Evolutionary conservation across 2,888 invertebrate genomes (phyloP).

Genomic region (Pristionchus entomophagus): DNA sequence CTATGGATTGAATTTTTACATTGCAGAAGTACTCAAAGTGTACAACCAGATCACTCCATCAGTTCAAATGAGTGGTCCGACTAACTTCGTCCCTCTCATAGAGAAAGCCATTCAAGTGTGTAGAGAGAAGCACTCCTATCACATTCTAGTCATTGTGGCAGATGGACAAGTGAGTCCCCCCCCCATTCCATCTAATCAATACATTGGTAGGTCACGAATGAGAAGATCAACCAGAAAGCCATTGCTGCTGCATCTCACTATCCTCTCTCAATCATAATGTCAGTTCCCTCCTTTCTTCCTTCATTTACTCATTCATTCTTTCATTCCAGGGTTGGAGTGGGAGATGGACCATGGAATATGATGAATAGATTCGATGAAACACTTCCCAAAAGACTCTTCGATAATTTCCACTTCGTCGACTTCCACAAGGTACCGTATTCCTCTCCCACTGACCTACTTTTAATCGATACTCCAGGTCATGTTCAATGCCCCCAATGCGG

Average conservation of each 20-base stretch:
- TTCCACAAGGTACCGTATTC: constrained; percentile 76
- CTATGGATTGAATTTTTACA: too few species aligned
- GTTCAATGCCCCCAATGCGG: constrained; percentile 75
- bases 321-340: constrained; percentile 78
- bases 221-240: constrained; percentile 77
- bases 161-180: constrained; percentile 77
- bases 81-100: constrained; percentile 79
- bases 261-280: constrained; percentile 79
- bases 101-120: constrained; percentile 75
- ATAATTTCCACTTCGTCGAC: constrained; percentile 80
- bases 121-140: constrained; percentile 77
- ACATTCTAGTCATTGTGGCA: constrained; percentile 79
- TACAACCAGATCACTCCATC: constrained; percentile 78
- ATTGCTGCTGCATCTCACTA: constrained; percentile 78
- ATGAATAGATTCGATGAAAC: constrained; percentile 79
- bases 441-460: too few species aligned
- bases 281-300: constrained; percentile 46
- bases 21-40: constrained; percentile 77
- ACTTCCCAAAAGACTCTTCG: constrained; percentile 78
- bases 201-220: constrained; percentile 75
- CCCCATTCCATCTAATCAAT: not conserved
- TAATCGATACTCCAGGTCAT: constrained; percentile 66
- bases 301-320: not conserved
- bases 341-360: constrained; percentile 80
- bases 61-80: constrained; percentile 79